phyloP scores from a whole-genome alignment of 2,797 vertebrate genomes.

The Linurgus olivaceus region DNA sequence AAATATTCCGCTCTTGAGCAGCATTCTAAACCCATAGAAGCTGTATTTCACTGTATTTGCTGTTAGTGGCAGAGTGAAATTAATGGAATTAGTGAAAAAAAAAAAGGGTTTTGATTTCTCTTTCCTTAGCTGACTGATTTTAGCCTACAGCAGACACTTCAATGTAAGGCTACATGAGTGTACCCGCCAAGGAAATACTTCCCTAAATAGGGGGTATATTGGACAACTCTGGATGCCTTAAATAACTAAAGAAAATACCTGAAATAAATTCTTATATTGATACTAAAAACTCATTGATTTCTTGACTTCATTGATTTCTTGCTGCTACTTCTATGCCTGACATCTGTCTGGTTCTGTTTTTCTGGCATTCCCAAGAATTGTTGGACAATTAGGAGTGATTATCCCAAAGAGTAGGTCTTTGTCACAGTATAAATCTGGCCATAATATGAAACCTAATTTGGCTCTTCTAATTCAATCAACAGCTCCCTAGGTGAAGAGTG shows the following conservation, averaged over 20 bases:
- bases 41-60: neutral
- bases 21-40: neutral
- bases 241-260: neutral
- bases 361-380: neutral
- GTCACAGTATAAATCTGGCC: no score
- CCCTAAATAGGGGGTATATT: neutral
- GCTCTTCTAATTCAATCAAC: no score
- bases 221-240: neutral
- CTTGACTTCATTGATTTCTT: neutral
- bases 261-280: neutral
- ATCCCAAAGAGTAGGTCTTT: neutral
- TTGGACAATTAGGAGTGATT: neutral
- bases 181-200: neutral
- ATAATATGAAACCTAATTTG: no score
- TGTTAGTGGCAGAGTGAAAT: no score
- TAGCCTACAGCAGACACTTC: no score
- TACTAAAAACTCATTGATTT: neutral
- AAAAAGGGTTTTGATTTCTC: no score
- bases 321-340: neutral
- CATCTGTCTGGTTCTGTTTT: neutral
- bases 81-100: no score
- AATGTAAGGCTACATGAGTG: no score
- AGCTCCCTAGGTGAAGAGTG: no score
- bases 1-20: conserved; percentile 47
- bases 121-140: no score